phyloP scores from a whole-genome alignment of 2,113 vertebrate species.

The Cairina moschata region DNA sequence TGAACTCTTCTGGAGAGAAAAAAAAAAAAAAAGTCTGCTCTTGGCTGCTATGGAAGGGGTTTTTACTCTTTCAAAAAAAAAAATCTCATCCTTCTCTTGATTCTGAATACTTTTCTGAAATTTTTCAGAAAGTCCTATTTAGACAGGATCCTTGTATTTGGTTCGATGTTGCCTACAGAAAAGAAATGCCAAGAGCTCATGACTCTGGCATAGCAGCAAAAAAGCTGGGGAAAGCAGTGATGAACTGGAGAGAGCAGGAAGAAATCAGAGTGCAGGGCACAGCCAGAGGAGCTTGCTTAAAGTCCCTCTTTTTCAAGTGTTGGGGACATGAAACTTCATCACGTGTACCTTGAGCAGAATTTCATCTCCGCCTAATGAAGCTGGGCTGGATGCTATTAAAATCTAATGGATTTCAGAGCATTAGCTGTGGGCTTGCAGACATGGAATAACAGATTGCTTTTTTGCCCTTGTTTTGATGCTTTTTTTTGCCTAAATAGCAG shows the following conservation, averaged over 20 bases:
- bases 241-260: neutral
- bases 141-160: neutral
- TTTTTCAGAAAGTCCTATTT: neutral
- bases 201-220: neutral
- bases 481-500: neutral
- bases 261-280: neutral
- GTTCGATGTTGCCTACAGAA: neutral
- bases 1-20: neutral
- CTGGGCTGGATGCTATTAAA: neutral
- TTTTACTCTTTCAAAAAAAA: neutral
- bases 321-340: neutral
- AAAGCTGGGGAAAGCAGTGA: neutral
- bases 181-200: neutral
- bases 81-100: neutral
- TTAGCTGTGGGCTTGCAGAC: neutral
- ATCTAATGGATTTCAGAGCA: neutral
- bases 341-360: neutral
- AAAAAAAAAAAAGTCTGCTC: neutral
- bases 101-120: neutral
- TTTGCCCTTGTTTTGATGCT: neutral
- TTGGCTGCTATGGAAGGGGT: neutral
- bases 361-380: neutral
- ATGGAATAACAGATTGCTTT: neutral
- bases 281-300: neutral
- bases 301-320: neutral